A percentile compares a stretch with the other conserved stretches of the same genome.
These are phyloP conservation scores for Sinella curviseta DNA, from an alignment of 1,140 invertebrate genomes.

Conservation along the genomic window DNA sequence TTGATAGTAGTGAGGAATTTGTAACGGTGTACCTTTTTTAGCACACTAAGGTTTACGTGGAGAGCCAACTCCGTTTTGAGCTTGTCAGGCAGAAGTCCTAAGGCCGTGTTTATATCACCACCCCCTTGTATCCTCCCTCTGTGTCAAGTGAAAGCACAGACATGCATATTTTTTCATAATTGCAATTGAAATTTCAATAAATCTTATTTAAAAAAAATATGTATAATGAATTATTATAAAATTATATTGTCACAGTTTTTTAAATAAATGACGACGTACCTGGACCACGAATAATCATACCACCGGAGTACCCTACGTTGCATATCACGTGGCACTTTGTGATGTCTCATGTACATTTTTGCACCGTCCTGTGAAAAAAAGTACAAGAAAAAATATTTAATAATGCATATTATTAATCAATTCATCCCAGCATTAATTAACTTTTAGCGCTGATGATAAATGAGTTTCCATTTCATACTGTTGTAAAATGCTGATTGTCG, in stretches of 20 bases:
- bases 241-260: too few relatives aligned
- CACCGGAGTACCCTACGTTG: conserved; percentile 88
- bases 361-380: conserved; percentile 72
- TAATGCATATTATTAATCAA: not conserved
- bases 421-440: not conserved
- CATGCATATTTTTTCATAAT: not conserved
- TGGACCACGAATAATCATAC: conserved; percentile 97
- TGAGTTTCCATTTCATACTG: not conserved
- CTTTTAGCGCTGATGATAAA: not conserved
- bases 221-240: too few relatives aligned
- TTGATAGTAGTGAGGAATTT: too few relatives aligned
- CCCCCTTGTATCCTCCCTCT: conserved; percentile 92
- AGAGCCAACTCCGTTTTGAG: conserved; percentile 93
- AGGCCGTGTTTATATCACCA: conserved; percentile 90
- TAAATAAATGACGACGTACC: too few relatives aligned
- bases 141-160: conserved; percentile 44
- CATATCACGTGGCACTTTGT: conserved; percentile 93
- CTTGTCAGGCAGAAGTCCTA: conserved; percentile 91
- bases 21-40: conserved; percentile 76
- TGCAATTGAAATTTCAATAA: too few relatives aligned
- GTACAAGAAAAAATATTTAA: conserved; percentile 4
- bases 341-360: conserved; percentile 94
- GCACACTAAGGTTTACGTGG: conserved; percentile 90
- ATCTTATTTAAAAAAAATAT: too few relatives aligned
- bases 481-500: too few relatives aligned